Base-by-base conservation (phyloP, 2,888 invertebrate species). In the Oscheius onirici region DNA sequence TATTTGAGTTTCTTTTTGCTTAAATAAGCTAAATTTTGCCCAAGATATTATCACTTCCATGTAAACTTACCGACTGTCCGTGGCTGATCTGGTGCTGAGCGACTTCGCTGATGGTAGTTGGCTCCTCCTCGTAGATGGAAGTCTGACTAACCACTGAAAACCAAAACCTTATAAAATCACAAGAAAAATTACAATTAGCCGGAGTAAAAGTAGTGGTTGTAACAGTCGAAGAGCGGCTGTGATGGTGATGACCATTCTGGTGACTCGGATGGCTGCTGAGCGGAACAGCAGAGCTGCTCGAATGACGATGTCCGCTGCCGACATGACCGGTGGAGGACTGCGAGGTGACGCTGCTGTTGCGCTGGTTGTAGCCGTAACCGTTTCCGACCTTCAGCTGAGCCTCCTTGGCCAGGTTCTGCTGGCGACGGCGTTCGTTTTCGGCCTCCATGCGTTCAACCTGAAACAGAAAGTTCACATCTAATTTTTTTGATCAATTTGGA, bases 121-220 rank as follows among this genome's bases (percentile, higher is more conserved):
- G 58, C 72, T 75, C 76, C 54, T 82, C 82, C 57, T 81, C 79
- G 63, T 77, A 75, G 65, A 74, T 76, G n/a, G 76, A 76, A 41
- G 44, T 52, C 24, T 60, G 40, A 41, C 28, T 15, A 15, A 49
- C 63, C 11, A 63, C 46, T 49, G 10, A 26, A 61, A 43, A n/a
- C 41, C 3, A 57, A 15, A 34, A 11, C 55, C 22, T 55, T 20
- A 8, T 26, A 52, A 41, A 3, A 6, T 40, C 11, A 17, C 15
- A 43, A 17, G 24, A 6, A 8, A 46, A 26, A n/a, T 26, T 28
- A 49, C 63, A 20, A 11, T 49, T 63, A 24, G 63, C 63, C 11
- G 63, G 49, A 49, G 63, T 49, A 24, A 41, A 20, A 41, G 63
- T 46, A n/a, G 49, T 51, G 22, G 65, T 65, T 8, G 51, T 40